Conservation (phyloP, 2,113 vertebrate genomes). For the Panurus biarmicus region DNA sequence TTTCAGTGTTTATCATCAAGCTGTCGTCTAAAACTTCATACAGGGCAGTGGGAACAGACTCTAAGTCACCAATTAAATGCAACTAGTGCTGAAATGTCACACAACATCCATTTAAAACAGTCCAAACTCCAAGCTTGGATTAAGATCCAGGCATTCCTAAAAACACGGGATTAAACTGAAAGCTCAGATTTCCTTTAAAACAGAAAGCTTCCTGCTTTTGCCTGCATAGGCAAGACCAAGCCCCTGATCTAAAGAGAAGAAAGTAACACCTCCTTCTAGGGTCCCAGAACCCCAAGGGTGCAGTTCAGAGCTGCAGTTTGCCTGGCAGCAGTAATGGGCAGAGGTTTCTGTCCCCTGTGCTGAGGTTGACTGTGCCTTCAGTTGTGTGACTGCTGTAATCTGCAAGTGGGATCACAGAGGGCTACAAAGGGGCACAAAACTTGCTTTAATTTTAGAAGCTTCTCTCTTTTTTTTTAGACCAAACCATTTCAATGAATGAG, state of each 20-base stretch:
- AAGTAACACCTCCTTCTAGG: background rate
- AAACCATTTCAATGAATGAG: background rate
- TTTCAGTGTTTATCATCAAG: conserved; percentile 14
- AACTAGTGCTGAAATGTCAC: conserved; percentile 28
- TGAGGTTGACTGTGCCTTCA: background rate
- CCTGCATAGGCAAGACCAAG: conserved; percentile 20
- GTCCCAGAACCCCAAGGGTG: background rate
- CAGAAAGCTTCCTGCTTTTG: conserved; percentile 7
- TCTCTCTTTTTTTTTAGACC: background rate
- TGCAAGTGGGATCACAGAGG: background rate
- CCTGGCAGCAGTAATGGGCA: background rate
- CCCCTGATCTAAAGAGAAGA: background rate
- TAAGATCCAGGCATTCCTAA: conserved; percentile 27
- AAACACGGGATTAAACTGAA: conserved; percentile 47
- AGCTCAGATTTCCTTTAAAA: conserved; percentile 51
- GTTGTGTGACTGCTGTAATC: background rate
- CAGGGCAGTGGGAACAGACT: background rate
- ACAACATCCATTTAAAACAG: conserved; percentile 40
- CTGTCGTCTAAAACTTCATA: background rate
- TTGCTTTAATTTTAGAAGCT: background rate
- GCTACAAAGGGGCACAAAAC: background rate
- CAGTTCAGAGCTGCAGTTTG: background rate
- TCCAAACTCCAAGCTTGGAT: conserved; percentile 21
- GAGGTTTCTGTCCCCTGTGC: background rate
- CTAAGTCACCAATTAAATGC: conserved; percentile 9